Evolutionary conservation across 1,140 invertebrate species (phyloP).

Genomic region (Ooceraea biroi): DNA sequence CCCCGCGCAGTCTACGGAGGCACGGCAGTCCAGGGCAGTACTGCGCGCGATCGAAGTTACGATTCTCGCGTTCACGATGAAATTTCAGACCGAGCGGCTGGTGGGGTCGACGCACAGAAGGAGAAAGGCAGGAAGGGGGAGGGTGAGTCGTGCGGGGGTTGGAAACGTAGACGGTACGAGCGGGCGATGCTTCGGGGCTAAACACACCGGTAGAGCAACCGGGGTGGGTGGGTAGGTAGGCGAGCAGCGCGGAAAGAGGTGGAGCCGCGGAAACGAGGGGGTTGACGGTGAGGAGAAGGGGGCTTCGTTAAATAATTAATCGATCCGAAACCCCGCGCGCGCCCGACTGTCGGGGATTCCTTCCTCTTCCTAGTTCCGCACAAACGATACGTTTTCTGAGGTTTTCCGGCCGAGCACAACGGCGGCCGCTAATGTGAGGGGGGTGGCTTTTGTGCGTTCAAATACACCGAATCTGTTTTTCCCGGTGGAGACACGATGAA

Average conservation of each 20-base stretch:
- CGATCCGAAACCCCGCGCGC: slow-evolving; percentile 39
- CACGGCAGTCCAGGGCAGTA: slow-evolving; percentile 2
- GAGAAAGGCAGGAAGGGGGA: background rate
- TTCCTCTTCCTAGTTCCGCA: slow-evolving; percentile 41
- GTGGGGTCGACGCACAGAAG: slow-evolving; percentile 19
- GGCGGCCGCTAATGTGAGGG: background rate
- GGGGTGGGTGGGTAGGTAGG: slow-evolving; percentile 13
- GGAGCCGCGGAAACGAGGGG: background rate
- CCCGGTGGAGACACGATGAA: background rate
- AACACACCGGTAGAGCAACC: slow-evolving; percentile 33
- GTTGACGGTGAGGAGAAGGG: background rate
- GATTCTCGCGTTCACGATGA: slow-evolving; percentile 72
- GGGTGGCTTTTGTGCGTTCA: slow-evolving; percentile 12
- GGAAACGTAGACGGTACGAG: slow-evolving; percentile 52
- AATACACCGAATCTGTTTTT: background rate
- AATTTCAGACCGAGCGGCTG: slow-evolving; percentile 63
- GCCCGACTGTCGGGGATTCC: slow-evolving; percentile 41
- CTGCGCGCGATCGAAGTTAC: slow-evolving; percentile 63
- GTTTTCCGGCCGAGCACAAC: slow-evolving; percentile 15
- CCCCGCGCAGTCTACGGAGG: background rate
- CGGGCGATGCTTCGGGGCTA: slow-evolving; percentile 60
- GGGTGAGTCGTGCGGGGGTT: slow-evolving; percentile 12
- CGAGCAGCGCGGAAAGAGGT: slow-evolving; percentile 10
- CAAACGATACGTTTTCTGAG: slow-evolving; percentile 53
- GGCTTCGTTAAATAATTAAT: slow-evolving; percentile 66